phyloP scores from a whole-genome alignment of 2,888 invertebrate genomes.

The Barypeithes pellucidus region DNA sequence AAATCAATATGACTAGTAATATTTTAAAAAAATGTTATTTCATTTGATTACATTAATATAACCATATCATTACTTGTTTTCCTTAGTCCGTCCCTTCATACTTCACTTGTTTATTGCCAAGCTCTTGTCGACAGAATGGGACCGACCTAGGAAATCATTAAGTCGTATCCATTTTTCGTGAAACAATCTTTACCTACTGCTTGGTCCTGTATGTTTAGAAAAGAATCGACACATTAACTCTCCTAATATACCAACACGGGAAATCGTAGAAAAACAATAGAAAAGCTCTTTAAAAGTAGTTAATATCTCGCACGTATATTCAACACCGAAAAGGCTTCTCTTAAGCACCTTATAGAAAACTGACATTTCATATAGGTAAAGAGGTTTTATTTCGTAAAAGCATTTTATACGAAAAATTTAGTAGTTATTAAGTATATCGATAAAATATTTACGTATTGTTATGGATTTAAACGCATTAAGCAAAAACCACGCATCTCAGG shows the following conservation, averaged over 20 bases:
- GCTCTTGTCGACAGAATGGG: no score
- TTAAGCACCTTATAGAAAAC: slow-evolving; percentile 45
- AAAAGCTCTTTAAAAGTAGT: slow-evolving; percentile 49
- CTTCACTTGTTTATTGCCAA: no score
- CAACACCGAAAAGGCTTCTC: slow-evolving; percentile 44
- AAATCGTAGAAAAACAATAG: slow-evolving; percentile 49
- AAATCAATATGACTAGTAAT: no score
- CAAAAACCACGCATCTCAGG: slow-evolving; percentile 24
- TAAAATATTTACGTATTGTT: background rate
- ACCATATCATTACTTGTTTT: no score
- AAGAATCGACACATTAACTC: background rate
- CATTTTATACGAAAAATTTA: slow-evolving; percentile 9
- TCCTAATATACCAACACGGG: slow-evolving; percentile 24
- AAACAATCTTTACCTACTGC: no score
- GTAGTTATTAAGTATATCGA: background rate
- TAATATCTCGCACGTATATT: slow-evolving; percentile 44
- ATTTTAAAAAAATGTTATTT: no score
- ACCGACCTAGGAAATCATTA: no score
- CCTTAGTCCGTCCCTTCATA: no score
- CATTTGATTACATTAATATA: no score
- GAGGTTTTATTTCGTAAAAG: slow-evolving; percentile 17
- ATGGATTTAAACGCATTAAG: slow-evolving; percentile 20
- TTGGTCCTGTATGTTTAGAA: no score
- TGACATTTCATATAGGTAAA: slow-evolving; percentile 6
- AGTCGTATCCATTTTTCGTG: no score